Conservation (phyloP, 2,113 vertebrate species). For the Pogona vitticeps region DNA sequence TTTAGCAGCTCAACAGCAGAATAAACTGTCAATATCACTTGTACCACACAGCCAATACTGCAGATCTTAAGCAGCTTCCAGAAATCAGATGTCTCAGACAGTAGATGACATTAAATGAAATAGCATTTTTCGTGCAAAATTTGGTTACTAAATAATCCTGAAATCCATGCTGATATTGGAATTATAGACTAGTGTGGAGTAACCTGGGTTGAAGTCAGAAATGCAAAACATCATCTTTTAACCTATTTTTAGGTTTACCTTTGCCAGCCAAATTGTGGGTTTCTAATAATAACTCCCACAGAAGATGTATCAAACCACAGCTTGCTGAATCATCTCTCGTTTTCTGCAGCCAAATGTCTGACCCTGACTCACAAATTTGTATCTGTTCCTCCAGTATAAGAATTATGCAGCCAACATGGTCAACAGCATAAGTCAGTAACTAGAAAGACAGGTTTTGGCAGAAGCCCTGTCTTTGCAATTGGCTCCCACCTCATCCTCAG, state of each 20-base stretch:
- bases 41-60: background rate
- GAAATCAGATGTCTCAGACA: background rate
- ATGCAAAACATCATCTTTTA: background rate
- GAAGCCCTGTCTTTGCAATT: no score
- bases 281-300: no score
- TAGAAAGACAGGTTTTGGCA: background rate
- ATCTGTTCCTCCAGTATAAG: background rate
- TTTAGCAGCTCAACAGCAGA: background rate
- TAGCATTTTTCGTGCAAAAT: background rate
- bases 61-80: background rate
- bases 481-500: no score
- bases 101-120: constrained; percentile 1
- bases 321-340: background rate
- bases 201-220: background rate
- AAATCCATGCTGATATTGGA: background rate
- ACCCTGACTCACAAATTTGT: background rate
- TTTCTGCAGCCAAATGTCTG: background rate
- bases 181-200: background rate
- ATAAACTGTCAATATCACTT: background rate
- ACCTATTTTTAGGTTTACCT: no score
- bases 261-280: no score
- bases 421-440: background rate
- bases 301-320: background rate
- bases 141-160: background rate
- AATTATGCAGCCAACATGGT: background rate